phyloP scores from a whole-genome alignment of 2,797 vertebrate genomes.

The Hyperoplus immaculatus region DNA sequence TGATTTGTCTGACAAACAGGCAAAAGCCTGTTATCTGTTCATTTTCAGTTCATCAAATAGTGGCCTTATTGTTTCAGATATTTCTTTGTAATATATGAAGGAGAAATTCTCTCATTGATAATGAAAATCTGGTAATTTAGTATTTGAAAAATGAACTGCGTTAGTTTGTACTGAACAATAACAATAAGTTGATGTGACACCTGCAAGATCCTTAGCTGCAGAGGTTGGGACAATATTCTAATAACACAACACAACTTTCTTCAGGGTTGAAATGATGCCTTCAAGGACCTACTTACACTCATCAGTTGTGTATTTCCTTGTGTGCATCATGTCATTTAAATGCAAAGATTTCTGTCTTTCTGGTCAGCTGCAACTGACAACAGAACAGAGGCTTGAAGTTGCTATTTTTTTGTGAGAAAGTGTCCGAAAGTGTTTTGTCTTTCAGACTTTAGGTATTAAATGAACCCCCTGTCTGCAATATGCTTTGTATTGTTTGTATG shows the following conservation, averaged over 20 bases:
- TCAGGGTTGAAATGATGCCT: neutral
- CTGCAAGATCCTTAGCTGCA: slow-evolving; percentile 3
- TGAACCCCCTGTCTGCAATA: neutral
- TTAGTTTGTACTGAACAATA: neutral
- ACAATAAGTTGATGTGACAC: neutral
- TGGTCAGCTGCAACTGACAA: neutral
- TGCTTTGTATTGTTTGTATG: neutral
- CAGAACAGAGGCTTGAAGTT: neutral
- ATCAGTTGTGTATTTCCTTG: neutral
- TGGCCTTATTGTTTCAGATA: neutral
- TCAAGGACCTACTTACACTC: neutral
- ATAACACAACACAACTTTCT: neutral
- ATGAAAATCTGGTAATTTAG: neutral
- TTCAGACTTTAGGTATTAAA: neutral
- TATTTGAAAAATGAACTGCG: rapidly evolving
- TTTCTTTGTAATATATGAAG: neutral
- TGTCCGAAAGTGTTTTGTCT: neutral
- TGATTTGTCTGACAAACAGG: neutral
- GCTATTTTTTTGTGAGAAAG: slow-evolving; percentile 13
- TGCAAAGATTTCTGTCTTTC: neutral
- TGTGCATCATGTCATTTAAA: neutral
- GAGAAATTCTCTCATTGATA: rapidly evolving
- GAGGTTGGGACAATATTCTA: neutral
- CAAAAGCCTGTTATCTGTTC: neutral
- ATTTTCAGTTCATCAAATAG: neutral